Conservation (phyloP, 37 sponge, comb jelly and placozoan species). For the Halisarca cf. caerulea region DNA sequence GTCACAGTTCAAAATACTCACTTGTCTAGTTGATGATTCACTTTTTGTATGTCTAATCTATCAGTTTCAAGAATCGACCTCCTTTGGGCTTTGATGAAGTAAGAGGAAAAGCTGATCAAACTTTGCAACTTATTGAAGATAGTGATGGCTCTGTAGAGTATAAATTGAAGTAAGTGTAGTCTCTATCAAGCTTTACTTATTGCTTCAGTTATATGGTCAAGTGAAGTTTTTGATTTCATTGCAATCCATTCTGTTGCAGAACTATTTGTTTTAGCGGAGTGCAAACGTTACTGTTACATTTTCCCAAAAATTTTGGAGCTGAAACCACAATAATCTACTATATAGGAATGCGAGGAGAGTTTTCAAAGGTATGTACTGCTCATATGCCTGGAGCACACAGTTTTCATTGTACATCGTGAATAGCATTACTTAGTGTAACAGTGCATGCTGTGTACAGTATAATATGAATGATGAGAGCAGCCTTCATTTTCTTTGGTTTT, state of each 20-base stretch:
- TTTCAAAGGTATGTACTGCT: constrained; percentile 76
- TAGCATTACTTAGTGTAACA: no score
- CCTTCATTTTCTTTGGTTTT: no score
- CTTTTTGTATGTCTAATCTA: neutral
- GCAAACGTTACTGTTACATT: constrained; percentile 77
- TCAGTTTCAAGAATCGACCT: constrained; percentile 87
- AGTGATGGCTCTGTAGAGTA: constrained; percentile 78
- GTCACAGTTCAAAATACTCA: neutral
- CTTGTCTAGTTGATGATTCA: neutral
- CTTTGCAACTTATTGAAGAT: constrained; percentile 67
- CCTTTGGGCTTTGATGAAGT: constrained; percentile 90
- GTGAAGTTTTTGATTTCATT: neutral
- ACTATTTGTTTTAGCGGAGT: constrained; percentile 1
- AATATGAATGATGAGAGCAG: no score
- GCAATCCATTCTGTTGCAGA: no score
- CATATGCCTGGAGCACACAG: neutral
- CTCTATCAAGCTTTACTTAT: neutral
- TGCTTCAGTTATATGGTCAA: neutral
- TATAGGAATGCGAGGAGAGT: constrained; percentile 93
- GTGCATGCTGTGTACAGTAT: no score
- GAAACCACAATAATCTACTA: constrained; percentile 89
- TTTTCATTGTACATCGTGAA: neutral
- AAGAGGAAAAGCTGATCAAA: constrained; percentile 79
- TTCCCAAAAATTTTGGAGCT: constrained; percentile 89
- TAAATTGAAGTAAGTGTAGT: constrained; percentile 80